phyloP scores from a whole-genome alignment of 2,113 vertebrate genomes.

The Thermophis baileyi region DNA sequence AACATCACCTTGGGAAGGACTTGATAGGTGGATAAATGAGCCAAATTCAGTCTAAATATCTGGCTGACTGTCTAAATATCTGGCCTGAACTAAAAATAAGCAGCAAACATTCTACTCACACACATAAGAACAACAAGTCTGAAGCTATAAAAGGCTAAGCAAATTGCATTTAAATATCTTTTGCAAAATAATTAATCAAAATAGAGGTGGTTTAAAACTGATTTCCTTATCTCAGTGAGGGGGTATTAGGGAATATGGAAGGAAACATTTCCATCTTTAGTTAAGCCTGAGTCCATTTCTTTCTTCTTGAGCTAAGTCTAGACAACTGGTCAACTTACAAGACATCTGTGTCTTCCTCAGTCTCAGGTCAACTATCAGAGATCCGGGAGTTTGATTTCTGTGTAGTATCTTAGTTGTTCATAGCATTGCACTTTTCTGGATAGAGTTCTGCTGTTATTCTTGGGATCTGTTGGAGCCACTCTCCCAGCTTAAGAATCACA shows the following conservation, averaged over 20 bases:
- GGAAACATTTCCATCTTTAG: not conserved
- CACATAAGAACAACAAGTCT: not conserved
- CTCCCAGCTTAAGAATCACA: not conserved
- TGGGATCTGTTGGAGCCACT: not conserved
- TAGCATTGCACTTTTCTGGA: not conserved
- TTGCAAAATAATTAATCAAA: not conserved
- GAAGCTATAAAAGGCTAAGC: not conserved
- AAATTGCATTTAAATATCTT: not conserved
- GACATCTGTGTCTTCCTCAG: not conserved
- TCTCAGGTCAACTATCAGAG: not conserved
- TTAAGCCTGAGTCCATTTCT: not conserved
- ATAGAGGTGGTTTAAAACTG: not conserved
- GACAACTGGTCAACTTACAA: not conserved
- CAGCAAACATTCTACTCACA: not conserved
- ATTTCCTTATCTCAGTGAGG: not conserved
- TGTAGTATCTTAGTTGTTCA: not conserved
- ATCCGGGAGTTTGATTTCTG: not conserved
- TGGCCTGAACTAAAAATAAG: not conserved
- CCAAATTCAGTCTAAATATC: not conserved
- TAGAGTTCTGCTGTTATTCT: not conserved
- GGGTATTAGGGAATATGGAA: not conserved
- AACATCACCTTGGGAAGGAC: not conserved
- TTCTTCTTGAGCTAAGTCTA: not conserved
- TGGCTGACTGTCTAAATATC: too few relatives aligned
- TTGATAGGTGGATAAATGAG: not conserved